Evolutionary conservation across 2,113 vertebrate genomes (phyloP).

Genomic region (Sinocyclocheilus maitianheensis): DNA sequence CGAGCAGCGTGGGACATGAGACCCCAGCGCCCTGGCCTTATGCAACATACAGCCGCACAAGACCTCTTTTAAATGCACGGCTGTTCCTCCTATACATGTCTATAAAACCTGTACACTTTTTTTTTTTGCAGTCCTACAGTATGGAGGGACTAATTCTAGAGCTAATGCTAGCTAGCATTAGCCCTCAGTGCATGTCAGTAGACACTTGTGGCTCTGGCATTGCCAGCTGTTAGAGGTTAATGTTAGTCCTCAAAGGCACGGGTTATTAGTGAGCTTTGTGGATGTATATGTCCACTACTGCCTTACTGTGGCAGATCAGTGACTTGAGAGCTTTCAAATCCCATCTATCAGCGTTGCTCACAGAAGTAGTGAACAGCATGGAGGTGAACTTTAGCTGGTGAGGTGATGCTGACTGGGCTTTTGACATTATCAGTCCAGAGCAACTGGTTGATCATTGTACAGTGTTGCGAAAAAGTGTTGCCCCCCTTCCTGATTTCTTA

Average conservation of each 20-base stretch:
- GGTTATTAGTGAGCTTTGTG: not conserved
- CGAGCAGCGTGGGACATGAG: not conserved
- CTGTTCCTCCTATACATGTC: not conserved
- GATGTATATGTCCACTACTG: not conserved
- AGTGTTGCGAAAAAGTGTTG: no score
- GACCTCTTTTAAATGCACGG: not conserved
- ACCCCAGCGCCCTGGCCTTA: not conserved
- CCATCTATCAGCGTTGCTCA: not conserved
- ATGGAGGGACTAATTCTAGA: not conserved
- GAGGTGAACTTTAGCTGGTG: not conserved
- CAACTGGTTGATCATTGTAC: no score
- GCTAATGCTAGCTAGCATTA: conserved; percentile 40
- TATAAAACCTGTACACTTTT: not conserved
- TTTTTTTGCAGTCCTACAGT: not conserved
- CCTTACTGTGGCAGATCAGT: not conserved
- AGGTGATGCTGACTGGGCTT: not conserved
- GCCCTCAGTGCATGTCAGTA: conserved; percentile 8
- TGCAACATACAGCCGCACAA: not conserved
- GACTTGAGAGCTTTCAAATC: not conserved
- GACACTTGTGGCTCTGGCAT: not conserved
- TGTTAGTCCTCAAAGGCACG: not conserved
- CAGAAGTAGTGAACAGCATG: not conserved
- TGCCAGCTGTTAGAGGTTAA: not conserved
- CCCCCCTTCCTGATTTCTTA: no score
- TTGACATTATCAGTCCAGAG: not conserved